Base-by-base conservation (phyloP, 2,797 vertebrate species). In the Coccyzus lansbergi region DNA sequence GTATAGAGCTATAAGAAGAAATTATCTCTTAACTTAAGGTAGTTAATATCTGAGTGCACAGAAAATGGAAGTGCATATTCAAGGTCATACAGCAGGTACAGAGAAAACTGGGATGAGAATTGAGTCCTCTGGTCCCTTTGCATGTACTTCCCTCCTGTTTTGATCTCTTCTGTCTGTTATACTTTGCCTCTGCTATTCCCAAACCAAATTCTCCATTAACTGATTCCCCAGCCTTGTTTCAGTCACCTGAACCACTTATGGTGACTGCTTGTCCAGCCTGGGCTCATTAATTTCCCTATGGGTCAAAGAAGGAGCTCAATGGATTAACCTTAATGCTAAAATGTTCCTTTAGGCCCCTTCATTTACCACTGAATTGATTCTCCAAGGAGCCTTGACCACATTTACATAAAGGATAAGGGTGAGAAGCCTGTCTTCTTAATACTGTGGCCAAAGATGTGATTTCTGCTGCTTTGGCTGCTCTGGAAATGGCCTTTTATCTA, bases 51-150 rank as follows among this genome's bases (percentile, higher is more conserved):
- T 62, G 26, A 68, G 25, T 1, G 3, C 53, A 31, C 29, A 63
- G n/a, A 44, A 38, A 31, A 70, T 25, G 25, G 31, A 58, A 28
- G 7, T 21, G 29, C 33, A 28, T 0, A 0, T 34, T 28, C 0
- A 0, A 49, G 25, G 48, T 79, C 31, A 19, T 33, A 18, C 26
- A 62, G 29, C 42, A 56, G 6, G 10, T 33, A 29, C 1, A 3
- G 31, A 56, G 49, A 58, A 62, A 74, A 33, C 15, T 2, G 2
- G 36, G 33, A 29, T 2, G 3, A 40, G 60, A 68, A 49, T 0
- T 20, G 21, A 44, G 8, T 69, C 21, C 52, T 48, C 26, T 44
- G 22, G 8, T 48, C 22, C 29, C 29, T 74, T 36, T 74, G 44
- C 62, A 25, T 34, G 38, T 0, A 0, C 19, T 78, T 59, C 20